phyloP scores from a whole-genome alignment of 1,140 invertebrate genomes.

The Rhagoletis zephyria region DNA sequence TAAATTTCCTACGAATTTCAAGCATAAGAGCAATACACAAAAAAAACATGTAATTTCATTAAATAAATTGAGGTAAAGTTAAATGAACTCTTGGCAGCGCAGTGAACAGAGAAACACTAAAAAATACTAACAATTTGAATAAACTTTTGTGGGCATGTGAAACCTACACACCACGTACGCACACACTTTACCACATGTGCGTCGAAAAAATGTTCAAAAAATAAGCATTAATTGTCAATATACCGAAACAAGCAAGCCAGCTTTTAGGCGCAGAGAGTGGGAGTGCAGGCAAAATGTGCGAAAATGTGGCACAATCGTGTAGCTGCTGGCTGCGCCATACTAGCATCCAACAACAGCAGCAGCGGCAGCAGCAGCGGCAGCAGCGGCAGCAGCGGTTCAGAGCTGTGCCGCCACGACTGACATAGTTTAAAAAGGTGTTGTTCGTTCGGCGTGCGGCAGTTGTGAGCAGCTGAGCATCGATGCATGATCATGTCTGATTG shows the following conservation, averaged over 20 bases:
- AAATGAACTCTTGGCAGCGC: slow-evolving; percentile 38
- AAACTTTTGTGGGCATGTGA: background rate
- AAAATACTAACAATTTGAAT: slow-evolving; percentile 17
- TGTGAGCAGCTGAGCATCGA: background rate
- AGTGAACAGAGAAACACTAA: background rate
- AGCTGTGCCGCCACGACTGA: too few species aligned
- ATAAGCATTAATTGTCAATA: slow-evolving; percentile 27
- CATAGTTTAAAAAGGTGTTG: background rate
- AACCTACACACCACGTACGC: background rate
- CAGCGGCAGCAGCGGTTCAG: too few species aligned
- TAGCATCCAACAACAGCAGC: too few species aligned
- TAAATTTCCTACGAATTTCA: slow-evolving; percentile 6
- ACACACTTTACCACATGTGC: background rate
- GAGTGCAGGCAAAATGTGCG: background rate
- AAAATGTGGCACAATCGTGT: slow-evolving; percentile 22
- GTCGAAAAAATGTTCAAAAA: background rate
- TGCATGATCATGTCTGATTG: background rate
- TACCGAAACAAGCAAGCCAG: background rate
- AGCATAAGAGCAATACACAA: background rate
- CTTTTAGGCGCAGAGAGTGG: background rate
- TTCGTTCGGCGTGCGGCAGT: background rate
- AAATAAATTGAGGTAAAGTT: slow-evolving; percentile 26
- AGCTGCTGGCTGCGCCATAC: background rate
- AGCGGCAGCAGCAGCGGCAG: too few species aligned
- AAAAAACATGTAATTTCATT: background rate